phyloP scores from a whole-genome alignment of 64 coral and sea anemone genomes.

The Stichodactyla mertensii region DNA sequence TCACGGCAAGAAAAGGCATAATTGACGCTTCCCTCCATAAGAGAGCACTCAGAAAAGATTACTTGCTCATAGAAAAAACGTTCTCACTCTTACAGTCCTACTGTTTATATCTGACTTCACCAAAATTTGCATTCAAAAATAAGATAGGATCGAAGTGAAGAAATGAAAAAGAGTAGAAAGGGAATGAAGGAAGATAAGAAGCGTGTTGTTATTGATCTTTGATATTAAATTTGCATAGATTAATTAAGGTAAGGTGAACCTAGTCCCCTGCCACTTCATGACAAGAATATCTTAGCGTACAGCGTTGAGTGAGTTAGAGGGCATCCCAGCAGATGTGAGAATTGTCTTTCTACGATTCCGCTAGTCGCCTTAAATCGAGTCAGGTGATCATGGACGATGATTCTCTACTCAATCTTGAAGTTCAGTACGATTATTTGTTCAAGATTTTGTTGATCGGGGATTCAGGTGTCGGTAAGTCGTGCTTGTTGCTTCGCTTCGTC shows the following conservation, averaged over 20 bases:
- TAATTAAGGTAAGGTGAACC: neutral
- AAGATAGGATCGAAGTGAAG: neutral
- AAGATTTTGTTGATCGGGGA: constrained; percentile 93
- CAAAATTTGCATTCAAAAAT: neutral
- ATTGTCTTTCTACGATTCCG: neutral
- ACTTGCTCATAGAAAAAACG: neutral
- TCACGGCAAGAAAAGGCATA: neutral
- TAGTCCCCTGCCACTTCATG: neutral
- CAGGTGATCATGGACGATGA: constrained; percentile 62
- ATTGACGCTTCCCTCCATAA: neutral
- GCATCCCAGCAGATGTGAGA: neutral
- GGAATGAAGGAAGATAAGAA: neutral
- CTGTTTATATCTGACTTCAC: neutral
- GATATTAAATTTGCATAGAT: neutral
- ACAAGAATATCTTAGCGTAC: neutral
- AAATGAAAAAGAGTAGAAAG: neutral
- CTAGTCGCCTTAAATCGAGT: neutral
- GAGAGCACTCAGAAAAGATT: neutral
- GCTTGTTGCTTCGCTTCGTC: constrained; percentile 86
- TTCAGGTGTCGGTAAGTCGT: constrained; percentile 92
- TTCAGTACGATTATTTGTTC: constrained; percentile 95
- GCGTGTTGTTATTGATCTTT: neutral
- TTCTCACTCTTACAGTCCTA: neutral
- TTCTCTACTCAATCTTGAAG: constrained; percentile 55
- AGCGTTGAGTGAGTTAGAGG: neutral